phyloP scores from a whole-genome alignment of 2,888 invertebrate genomes.

The Pseudanteris insignis region DNA sequence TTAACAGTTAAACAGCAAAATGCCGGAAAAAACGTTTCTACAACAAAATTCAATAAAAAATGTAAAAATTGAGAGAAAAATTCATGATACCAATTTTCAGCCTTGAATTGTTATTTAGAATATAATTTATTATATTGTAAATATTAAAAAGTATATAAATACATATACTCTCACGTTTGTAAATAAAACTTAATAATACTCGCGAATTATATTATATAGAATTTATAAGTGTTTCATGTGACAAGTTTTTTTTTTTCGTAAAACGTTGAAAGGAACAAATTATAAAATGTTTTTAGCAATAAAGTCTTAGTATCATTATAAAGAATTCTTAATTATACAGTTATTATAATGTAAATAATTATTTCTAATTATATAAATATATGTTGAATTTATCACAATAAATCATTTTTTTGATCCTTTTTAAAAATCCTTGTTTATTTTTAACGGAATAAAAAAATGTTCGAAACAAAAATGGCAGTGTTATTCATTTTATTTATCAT shows the following conservation, averaged over 20 bases:
- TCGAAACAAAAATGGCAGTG: constrained; percentile 28
- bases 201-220: constrained; percentile 45
- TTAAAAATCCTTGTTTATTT: constrained; percentile 1
- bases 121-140: constrained; percentile 63
- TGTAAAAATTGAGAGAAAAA: constrained; percentile 1
- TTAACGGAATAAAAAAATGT: no score
- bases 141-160: constrained; percentile 48
- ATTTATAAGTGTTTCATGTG: constrained; percentile 45
- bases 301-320: constrained; percentile 41
- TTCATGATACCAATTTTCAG: constrained; percentile 38
- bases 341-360: constrained; percentile 40
- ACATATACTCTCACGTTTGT: constrained; percentile 38
- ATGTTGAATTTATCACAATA: constrained; percentile 36
- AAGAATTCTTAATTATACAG: constrained; percentile 32
- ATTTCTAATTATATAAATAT: constrained; percentile 43
- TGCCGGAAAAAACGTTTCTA: constrained; percentile 18
- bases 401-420: no score
- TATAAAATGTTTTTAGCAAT: constrained; percentile 42
- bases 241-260: constrained; percentile 37
- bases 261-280: constrained; percentile 13
- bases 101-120: constrained; percentile 54
- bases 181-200: constrained; percentile 42
- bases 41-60: constrained; percentile 4
- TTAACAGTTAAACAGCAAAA: constrained; percentile 39
- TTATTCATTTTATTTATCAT: constrained; percentile 31